Evolutionary conservation across 2,888 invertebrate genomes (phyloP).

Genomic region (Sphinx pinastri): DNA sequence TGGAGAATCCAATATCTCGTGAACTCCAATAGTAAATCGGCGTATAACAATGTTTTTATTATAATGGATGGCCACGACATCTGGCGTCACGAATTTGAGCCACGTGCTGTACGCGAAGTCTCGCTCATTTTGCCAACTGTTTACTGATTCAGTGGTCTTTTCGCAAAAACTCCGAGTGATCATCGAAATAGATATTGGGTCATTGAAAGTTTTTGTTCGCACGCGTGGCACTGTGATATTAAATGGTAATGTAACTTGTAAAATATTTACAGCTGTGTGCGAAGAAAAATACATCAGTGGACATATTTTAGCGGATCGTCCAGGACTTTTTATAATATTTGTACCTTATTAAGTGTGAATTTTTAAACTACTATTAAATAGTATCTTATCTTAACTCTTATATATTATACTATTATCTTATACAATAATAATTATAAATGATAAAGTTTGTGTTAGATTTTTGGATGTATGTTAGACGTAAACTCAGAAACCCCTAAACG

Average conservation of each 20-base stretch:
- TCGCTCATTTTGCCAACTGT: slow-evolving; percentile 48
- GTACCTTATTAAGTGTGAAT: too few species aligned
- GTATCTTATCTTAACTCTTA: too few species aligned
- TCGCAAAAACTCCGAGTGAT: slow-evolving; percentile 52
- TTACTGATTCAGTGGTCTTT: slow-evolving; percentile 60
- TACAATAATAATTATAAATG: too few species aligned
- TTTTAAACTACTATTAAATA: too few species aligned
- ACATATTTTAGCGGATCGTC: not conserved
- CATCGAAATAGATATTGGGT: slow-evolving; percentile 46
- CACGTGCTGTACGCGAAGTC: slow-evolving; percentile 52
- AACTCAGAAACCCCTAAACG: too few species aligned
- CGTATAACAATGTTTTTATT: slow-evolving; percentile 51
- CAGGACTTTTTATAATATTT: too few species aligned
- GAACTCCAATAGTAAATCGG: slow-evolving; percentile 45
- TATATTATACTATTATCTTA: too few species aligned
- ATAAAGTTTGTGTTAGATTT: too few species aligned
- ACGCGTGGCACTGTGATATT: slow-evolving; percentile 15
- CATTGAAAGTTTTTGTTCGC: slow-evolving; percentile 37
- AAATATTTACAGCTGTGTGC: too few species aligned
- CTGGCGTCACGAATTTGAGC: slow-evolving; percentile 56
- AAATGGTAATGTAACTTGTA: slow-evolving; percentile 3
- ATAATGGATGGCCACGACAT: slow-evolving; percentile 54
- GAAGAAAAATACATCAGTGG: not conserved
- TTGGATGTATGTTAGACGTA: too few species aligned
- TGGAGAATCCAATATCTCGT: slow-evolving; percentile 22